These are phyloP conservation scores for Amphiduros pacificus DNA, from an alignment of 2,888 invertebrate genomes.

Conservation along the genomic window DNA sequence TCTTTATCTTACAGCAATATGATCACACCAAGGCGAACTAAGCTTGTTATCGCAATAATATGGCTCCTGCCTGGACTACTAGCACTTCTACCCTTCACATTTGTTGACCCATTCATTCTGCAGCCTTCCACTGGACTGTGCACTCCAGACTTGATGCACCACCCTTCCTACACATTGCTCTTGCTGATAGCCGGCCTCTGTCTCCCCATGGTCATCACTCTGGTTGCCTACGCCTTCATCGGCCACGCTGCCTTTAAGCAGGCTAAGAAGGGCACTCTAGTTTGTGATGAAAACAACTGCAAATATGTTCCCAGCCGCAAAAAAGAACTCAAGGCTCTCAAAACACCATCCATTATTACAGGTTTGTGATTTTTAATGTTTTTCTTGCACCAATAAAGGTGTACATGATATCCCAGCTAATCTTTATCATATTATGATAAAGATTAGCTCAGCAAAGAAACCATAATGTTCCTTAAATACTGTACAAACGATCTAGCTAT, in stretches of 20 bases:
- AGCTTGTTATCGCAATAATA: neutral
- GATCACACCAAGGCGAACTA: neutral
- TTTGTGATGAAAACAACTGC: constrained; percentile 18
- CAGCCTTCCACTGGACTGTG: neutral
- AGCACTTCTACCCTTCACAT: neutral
- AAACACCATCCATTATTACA: constrained; percentile 2
- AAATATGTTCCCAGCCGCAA: neutral
- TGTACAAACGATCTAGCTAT: no score
- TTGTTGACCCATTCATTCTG: neutral
- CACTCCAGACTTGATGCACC: neutral
- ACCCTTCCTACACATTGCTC: neutral
- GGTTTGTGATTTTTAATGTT: neutral
- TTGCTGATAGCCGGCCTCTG: neutral
- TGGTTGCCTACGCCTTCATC: neutral
- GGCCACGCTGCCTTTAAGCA: neutral
- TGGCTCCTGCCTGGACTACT: neutral
- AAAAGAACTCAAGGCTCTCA: constrained; percentile 9
- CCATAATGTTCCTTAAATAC: no score
- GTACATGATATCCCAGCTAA: no score
- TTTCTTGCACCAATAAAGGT: no score
- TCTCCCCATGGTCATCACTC: neutral
- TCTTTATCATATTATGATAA: no score
- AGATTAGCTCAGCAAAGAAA: no score
- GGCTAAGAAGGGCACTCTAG: constrained; percentile 12
- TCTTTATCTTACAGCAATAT: constrained; percentile 2